Evolutionary conservation across 2,888 invertebrate species (phyloP).

Genomic region (Eupsilia transversa): DNA sequence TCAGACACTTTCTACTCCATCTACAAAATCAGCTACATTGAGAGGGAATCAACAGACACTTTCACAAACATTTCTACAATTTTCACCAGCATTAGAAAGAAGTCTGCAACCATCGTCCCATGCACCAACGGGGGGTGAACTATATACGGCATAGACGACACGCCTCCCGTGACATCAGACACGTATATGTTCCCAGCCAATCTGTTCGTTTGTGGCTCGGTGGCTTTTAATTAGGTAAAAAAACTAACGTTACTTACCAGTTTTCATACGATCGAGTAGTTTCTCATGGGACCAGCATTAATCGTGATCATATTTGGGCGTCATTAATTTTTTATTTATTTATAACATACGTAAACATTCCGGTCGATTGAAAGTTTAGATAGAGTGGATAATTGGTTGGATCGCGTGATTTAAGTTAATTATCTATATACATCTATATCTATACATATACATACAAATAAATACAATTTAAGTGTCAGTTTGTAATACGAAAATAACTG

Average conservation of each 20-base stretch:
- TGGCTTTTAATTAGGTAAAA: conserved; percentile 65
- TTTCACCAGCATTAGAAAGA: conserved; percentile 10
- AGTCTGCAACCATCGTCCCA: conserved; percentile 23
- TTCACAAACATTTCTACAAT: neutral
- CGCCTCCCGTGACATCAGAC: conserved; percentile 54
- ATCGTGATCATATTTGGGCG: conserved; percentile 66
- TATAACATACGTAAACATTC: conserved; percentile 43
- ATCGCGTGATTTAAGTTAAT: conserved; percentile 10
- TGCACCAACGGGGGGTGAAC: conserved; percentile 44
- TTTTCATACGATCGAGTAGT: conserved; percentile 55
- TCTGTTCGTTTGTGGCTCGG: conserved; percentile 66
- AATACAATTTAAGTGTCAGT: no score
- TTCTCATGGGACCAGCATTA: conserved; percentile 59
- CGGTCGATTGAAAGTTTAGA: conserved; percentile 41
- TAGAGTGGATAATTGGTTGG: conserved; percentile 2
- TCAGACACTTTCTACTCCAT: neutral
- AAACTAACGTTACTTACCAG: conserved; percentile 59
- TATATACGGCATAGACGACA: conserved; percentile 48
- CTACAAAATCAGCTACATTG: neutral
- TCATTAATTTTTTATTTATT: conserved; percentile 62
- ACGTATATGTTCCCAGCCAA: conserved; percentile 61
- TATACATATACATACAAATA: no score
- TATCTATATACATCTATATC: no score
- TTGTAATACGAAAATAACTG: no score
- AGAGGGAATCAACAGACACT: neutral